A percentile compares a stretch with the other conserved stretches of the same genome.
Conservation (phyloP, 2,113 vertebrate genomes). For the Stictonetta naevosa region DNA sequence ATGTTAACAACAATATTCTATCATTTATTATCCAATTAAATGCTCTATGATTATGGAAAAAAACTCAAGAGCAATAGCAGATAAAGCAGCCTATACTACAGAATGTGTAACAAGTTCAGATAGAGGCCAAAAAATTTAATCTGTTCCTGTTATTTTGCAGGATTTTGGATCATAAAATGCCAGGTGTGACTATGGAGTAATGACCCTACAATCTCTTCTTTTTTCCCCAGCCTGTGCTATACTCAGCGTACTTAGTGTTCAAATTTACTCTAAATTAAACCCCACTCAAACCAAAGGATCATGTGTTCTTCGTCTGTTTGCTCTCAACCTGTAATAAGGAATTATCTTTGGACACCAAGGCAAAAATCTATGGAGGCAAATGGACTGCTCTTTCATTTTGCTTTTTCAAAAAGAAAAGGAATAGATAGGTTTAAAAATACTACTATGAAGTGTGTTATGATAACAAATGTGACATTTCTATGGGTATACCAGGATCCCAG, state of each 20-base stretch:
- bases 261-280: neutral
- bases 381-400: neutral
- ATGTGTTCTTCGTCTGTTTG: neutral
- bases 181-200: neutral
- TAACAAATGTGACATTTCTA: neutral
- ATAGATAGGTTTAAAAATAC: neutral
- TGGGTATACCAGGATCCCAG: fast-evolving
- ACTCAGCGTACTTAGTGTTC: neutral
- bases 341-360: neutral
- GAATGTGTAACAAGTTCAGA: neutral
- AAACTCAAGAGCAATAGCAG: neutral
- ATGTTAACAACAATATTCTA: neutral
- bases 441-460: neutral
- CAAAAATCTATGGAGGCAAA: neutral
- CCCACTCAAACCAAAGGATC: neutral
- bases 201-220: neutral
- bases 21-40: neutral
- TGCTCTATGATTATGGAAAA: neutral
- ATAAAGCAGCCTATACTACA: neutral
- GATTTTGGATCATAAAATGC: neutral
- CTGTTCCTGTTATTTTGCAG: neutral
- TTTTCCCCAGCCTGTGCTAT: neutral
- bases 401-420: neutral
- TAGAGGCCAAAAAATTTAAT: neutral
- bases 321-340: neutral